Conservation (phyloP, 2,888 invertebrate genomes). For the Polyommatus icarus region DNA sequence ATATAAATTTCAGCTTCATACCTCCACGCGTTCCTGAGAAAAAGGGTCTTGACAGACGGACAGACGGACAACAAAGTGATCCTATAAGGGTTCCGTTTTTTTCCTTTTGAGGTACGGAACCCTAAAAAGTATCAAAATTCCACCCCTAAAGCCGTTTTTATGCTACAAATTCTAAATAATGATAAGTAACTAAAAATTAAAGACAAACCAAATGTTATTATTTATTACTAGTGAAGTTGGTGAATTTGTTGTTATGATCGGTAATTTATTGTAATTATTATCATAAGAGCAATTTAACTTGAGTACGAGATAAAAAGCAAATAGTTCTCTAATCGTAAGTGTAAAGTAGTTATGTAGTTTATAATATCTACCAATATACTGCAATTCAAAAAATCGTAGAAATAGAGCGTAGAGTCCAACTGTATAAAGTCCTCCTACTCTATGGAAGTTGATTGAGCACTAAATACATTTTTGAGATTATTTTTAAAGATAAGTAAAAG, state of each 20-base stretch:
- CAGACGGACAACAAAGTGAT: no score
- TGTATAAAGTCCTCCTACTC: not conserved
- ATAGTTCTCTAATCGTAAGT: not conserved
- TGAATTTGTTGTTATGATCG: not conserved
- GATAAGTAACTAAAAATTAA: not conserved
- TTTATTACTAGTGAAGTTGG: not conserved
- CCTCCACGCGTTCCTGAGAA: no score
- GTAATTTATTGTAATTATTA: not conserved
- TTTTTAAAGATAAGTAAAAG: not conserved
- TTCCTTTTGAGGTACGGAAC: no score
- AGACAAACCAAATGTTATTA: not conserved
- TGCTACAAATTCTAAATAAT: no score
- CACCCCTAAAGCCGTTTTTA: no score
- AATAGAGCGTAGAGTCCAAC: no score
- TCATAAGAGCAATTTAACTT: not conserved
- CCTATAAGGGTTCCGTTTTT: no score
- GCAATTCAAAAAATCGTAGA: not conserved
- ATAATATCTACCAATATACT: not conserved
- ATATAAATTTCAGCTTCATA: no score
- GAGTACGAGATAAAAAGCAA: not conserved
- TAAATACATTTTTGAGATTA: not conserved
- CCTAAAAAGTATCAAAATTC: no score
- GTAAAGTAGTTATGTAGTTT: not conserved
- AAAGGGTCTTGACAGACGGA: no score
- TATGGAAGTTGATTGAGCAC: not conserved